Evolutionary conservation across 1,140 invertebrate species (phyloP), one percentile per base, ranked within the genome.

Genomic region (Aphaenogaster ashmeadi): DNA sequence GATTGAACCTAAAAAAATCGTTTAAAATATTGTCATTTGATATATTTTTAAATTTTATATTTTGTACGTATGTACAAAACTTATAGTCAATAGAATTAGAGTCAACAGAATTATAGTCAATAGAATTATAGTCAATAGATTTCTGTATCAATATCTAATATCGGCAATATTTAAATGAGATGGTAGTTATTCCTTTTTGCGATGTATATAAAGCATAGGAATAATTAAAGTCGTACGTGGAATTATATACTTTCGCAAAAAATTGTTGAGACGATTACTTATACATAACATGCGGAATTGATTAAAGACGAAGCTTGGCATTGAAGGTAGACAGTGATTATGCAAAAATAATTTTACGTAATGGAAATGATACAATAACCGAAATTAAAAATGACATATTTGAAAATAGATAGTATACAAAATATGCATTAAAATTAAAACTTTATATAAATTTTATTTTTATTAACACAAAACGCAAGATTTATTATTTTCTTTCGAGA

Each of bases 231-330:
- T 36, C 13, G 6, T 11, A 27, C 38, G 2, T 62, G 6, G 0
- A n/a, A 69, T 69, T 18, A 8, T 52, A 36, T 5, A 69, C 21
- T 80, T 80, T 13, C 62, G n/a, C 36, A 69, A 69, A 3, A 69
- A 38, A 27, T 67, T n/a, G 13, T 36, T 44, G 11, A 69, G 5
- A 69, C 7, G 0, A 18, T 67, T 44, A 79, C 41, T 67, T 38
- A 38, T 27, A n/a, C 3, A 7, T 27, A 58, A 33, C 1, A 0
- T 8, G 4, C 21, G 13, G 13, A 80, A 69, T 41, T 52, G 11
- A 66, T 36, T 79, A 41, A 81, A 8, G 3, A 18, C 6, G 1
- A 56, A 58, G 27, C 8, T 66, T n/a, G 9, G 6, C 6, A 9
- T 78, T 60, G 58, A 44, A 62, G 27, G 15, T 38, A 36, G 36